phyloP scores from a whole-genome alignment of 2,113 vertebrate genomes.

The Ariopsis seemanni region DNA sequence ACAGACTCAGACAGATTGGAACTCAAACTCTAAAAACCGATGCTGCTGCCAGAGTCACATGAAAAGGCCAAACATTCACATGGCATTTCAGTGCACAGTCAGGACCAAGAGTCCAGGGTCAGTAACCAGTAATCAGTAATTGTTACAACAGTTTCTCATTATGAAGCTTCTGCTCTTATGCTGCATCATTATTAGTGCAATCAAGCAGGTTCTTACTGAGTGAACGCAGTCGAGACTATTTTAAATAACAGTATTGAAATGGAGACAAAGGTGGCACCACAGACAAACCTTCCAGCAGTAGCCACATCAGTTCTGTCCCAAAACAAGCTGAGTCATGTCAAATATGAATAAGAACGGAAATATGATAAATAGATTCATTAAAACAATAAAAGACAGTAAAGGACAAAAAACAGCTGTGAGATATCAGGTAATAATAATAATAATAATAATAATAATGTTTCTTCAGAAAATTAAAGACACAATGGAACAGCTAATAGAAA shows the following conservation, averaged over 20 bases:
- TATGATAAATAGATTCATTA: not conserved
- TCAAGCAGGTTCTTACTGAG: not conserved
- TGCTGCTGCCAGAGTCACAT: slow-evolving; percentile 52
- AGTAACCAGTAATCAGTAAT: not conserved
- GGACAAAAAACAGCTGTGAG: not conserved
- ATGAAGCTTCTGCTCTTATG: not conserved
- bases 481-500: not conserved
- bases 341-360: not conserved
- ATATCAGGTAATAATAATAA: not conserved
- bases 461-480: not conserved
- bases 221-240: not conserved
- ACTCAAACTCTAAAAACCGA: slow-evolving; percentile 52
- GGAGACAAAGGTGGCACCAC: not conserved
- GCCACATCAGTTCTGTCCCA: not conserved
- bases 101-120: not conserved
- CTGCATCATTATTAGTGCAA: not conserved
- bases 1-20: slow-evolving; percentile 68
- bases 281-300: not conserved
- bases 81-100: not conserved
- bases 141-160: not conserved
- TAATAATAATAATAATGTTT: too few relatives aligned
- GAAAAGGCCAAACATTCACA: slow-evolving; percentile 60
- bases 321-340: not conserved
- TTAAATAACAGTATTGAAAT: not conserved
- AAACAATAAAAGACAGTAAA: not conserved